Conservation (phyloP, 2,888 invertebrate genomes). For the Tenodera sinensis region DNA sequence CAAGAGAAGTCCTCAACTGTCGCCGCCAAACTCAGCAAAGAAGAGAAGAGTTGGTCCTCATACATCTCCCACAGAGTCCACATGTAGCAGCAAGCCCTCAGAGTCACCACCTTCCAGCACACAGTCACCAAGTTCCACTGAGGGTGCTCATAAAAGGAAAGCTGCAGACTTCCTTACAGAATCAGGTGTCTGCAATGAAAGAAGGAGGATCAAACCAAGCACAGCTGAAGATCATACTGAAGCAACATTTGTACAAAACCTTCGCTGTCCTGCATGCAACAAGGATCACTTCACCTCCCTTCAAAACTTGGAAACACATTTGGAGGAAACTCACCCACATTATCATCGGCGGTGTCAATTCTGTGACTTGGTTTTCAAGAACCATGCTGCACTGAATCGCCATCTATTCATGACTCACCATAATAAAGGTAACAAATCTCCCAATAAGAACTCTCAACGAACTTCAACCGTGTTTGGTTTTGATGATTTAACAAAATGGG, state of each 20-base stretch:
- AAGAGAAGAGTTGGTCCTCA: conserved; percentile 15
- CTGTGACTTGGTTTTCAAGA: conserved; percentile 71
- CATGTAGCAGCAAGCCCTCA: neutral
- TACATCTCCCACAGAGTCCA: conserved; percentile 7
- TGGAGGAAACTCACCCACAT: conserved; percentile 64
- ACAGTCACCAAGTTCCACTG: conserved; percentile 6
- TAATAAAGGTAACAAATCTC: conserved; percentile 9
- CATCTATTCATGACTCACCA: conserved; percentile 63
- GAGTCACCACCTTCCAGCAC: neutral
- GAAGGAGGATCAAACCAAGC: neutral
- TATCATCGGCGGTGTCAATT: conserved; percentile 65
- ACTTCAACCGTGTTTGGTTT: conserved; percentile 55
- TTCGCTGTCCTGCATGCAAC: conserved; percentile 61
- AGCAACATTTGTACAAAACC: conserved; percentile 35
- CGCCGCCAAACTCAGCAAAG: conserved; percentile 36
- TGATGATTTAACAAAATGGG: conserved; percentile 70
- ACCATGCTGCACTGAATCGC: conserved; percentile 65
- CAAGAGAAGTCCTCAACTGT: conserved; percentile 30
- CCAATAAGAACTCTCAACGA: conserved; percentile 21
- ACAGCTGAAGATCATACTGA: conserved; percentile 33
- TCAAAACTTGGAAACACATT: conserved; percentile 58
- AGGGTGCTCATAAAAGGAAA: conserved; percentile 47
- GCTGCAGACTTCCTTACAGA: conserved; percentile 31
- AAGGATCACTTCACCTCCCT: conserved; percentile 58
- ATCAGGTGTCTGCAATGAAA: conserved; percentile 40